Base-by-base conservation (phyloP, 2,113 vertebrate genomes). In the Elachura formosa region DNA sequence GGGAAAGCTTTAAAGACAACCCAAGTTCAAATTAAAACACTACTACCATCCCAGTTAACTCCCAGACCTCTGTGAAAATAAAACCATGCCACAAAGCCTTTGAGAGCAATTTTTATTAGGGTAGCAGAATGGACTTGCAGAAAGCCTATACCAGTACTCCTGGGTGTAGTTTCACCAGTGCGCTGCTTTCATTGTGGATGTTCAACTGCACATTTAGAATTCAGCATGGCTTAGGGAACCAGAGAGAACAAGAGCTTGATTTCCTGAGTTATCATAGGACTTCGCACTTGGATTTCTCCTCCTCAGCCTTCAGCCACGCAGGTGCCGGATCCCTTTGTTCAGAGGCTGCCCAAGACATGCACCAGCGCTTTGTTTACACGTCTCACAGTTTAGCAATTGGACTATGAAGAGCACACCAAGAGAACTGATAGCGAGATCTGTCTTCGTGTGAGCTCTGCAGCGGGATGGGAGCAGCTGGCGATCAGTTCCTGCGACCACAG, bases 31-130 rank as follows among this genome's bases (percentile, higher is more conserved):
- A 62, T 62, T 23, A 55, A 59, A 83, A 41, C 5, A 11, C 26
- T n/a, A 23, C 51, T 28, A 43, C 18, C 13, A 55, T 33, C 63
- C 71, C 55, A 21, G 55, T 24, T 69, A 61, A 85, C 4, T 45
- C 56, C 67, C 58, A 67, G 21, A 49, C 43, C 38, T 56, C 73
- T 48, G 69, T 81, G 78, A 78, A 95, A 96, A 97, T 82, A 97
- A 97, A 96, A 93, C 87, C 86, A 97, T 93, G 88, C 83, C 63
- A 96, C 92, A 92, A 96, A 83, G 55, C 92, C 84, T 97, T 84
- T 91, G 96, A 98, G 96, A 98, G 96, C 96, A 93, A 95, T 96
- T 98, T 98, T 98, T 98, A 98, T 98, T 95, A 96, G 95, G 97
- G 94, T 92, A 98, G 97, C 97, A 97, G 97, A 97, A 97, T 71